phyloP scores from a whole-genome alignment of 2,888 invertebrate genomes.

The Coelinius sp. region DNA sequence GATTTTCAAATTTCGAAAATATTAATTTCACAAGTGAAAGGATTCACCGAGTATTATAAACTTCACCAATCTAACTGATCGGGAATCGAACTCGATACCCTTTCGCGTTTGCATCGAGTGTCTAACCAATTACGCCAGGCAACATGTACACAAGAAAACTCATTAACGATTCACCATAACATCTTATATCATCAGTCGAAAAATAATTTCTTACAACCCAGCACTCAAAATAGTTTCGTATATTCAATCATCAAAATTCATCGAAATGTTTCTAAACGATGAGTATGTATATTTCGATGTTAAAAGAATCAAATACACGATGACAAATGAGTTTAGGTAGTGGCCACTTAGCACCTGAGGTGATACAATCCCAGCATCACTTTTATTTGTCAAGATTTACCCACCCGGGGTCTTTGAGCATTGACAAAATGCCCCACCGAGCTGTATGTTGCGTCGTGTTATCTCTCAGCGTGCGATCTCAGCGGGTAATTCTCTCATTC shows the following conservation, averaged over 20 bases:
- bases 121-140: too few species aligned
- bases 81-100: too few species aligned
- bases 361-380: conserved; percentile 41
- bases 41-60: too few species aligned
- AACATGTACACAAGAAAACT: too few species aligned
- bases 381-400: conserved; percentile 50
- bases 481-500: conserved; percentile 36
- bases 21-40: too few species aligned
- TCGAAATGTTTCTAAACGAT: neutral
- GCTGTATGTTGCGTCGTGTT: conserved; percentile 48
- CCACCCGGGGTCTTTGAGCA: conserved; percentile 44
- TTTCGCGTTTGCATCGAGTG: too few species aligned
- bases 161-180: neutral
- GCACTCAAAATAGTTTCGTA: neutral
- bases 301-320: neutral
- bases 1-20: neutral
- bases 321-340: conserved; percentile 29
- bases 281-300: neutral
- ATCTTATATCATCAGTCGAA: neutral
- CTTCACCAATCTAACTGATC: too few species aligned
- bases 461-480: conserved; percentile 52
- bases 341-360: conserved; percentile 19
- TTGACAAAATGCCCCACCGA: conserved; percentile 44
- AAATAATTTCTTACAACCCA: neutral
- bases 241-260: neutral